Evolutionary conservation across 1,140 invertebrate genomes (phyloP), one percentile per base, ranked within the genome.

Genomic region (Lasaia peninsularis): DNA sequence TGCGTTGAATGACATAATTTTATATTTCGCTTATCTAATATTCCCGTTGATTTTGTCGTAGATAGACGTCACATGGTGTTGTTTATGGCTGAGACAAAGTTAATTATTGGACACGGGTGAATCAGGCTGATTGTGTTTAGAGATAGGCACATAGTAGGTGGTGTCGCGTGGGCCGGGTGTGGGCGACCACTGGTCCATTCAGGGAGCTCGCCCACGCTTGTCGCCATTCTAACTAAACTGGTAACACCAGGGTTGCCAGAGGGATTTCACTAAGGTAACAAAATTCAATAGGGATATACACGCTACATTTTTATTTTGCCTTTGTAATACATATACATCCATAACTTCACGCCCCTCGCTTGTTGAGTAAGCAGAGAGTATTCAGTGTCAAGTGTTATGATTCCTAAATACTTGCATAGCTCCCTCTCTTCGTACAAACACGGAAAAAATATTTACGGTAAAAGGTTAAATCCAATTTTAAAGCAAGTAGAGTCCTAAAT

Each of bases 161-260:
- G 51, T 21, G 54, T 52, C 56, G 68, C 59, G 66, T 67, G 53
- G 71, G 71, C 59, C 40, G 69, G 18, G 66, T 71, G 75, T 73
- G 67, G 69, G 77, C 67, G 73, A 60, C 65, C 67, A 71, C 69
- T 62, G 65, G 71, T 62, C 75, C 79, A 80, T 80, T 82, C 71
- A 79, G 73, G 67, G 74, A 74, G 71, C 69, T 61, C 75, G 62
- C 79, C 75, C 66, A 75, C 80, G 73, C 78, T 20, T 37, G 59
- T 14, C 60, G 70, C 67, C 66, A 60, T 67, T 70, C 73, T 64
- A 58, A 67, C 65, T 55, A 61, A 72, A 76, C 79, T 73, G 73
- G 75, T 78, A 75, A 72, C 69, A 73, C 71, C 69, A 68, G 65
- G 65, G 63, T 53, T 28, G 24, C 24, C 24, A 28, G 56, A 69